These are phyloP conservation scores for Protomyctophum bolini DNA, from an alignment of 2,113 vertebrate species.

Conservation along the genomic window DNA sequence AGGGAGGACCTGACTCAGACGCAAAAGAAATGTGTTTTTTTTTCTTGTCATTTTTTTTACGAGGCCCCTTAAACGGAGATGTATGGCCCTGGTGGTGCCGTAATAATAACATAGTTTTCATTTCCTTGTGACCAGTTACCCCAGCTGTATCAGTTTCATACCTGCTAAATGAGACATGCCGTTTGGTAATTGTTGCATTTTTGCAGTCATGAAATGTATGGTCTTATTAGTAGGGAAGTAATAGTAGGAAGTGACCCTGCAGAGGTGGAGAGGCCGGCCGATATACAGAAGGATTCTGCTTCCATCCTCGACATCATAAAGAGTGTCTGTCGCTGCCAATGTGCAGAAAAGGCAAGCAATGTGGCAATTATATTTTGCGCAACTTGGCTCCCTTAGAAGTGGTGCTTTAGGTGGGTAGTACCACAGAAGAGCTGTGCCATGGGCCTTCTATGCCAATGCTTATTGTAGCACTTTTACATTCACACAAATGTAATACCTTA, in stretches of 20 bases:
- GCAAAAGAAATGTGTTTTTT: constrained; percentile 13
- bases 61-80: constrained; percentile 47
- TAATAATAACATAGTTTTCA: constrained; percentile 5
- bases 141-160: too few species aligned
- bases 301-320: neutral
- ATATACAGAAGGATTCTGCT: neutral
- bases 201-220: neutral
- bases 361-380: too few species aligned
- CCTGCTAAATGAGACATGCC: too few species aligned
- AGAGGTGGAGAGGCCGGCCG: neutral
- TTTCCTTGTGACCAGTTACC: constrained; percentile 16
- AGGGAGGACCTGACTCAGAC: constrained; percentile 31
- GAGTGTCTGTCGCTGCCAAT: too few species aligned
- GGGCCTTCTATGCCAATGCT: too few species aligned
- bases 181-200: too few species aligned
- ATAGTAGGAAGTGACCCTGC: neutral
- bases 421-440: too few species aligned
- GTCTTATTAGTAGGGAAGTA: neutral
- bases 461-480: too few species aligned
- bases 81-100: constrained; percentile 26
- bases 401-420: too few species aligned
- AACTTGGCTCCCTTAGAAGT: too few species aligned
- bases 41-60: constrained; percentile 9
- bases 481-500: too few species aligned
- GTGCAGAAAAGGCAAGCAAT: too few species aligned